phyloP scores from a whole-genome alignment of 1,140 invertebrate species.

The Maniola jurtina region DNA sequence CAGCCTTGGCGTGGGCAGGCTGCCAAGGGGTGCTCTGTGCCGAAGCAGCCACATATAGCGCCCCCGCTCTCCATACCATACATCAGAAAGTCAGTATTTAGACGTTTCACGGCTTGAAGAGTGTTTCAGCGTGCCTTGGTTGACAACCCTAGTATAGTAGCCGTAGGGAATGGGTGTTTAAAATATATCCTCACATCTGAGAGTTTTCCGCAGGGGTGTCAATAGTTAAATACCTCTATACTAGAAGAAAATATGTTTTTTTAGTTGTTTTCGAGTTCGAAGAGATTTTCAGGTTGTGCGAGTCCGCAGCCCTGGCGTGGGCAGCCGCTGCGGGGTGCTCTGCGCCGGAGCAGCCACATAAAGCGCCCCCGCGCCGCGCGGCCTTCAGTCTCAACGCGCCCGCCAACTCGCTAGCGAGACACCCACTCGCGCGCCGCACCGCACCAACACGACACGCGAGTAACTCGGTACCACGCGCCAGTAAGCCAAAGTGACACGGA shows the following conservation, averaged over 20 bases:
- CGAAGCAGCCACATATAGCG: constrained; percentile 48
- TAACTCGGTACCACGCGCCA: constrained; percentile 43
- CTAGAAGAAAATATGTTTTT: too few species aligned
- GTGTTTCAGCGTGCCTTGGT: too few species aligned
- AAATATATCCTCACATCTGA: too few species aligned
- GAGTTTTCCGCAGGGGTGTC: too few species aligned
- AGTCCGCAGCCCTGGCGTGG: not conserved
- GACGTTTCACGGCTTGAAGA: too few species aligned
- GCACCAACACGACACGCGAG: constrained; percentile 60
- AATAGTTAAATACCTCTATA: too few species aligned
- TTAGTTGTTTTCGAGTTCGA: too few species aligned
- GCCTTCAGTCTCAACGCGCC: constrained; percentile 66
- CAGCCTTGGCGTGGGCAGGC: constrained; percentile 9
- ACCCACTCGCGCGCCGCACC: constrained; percentile 53
- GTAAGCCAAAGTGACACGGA: constrained; percentile 27
- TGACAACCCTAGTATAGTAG: too few species aligned
- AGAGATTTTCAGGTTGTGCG: too few species aligned
- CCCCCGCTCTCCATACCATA: too few species aligned
- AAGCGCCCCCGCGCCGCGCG: constrained; percentile 69
- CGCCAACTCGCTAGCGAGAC: constrained; percentile 61
- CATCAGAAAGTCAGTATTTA: too few species aligned
- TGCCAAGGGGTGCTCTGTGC: constrained; percentile 55
- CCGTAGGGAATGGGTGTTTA: too few species aligned
- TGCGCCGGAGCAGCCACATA: constrained; percentile 46
- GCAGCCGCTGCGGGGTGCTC: constrained; percentile 49